phyloP scores from a whole-genome alignment of 2,113 vertebrate genomes.

The Tragelaphus imberbis region DNA sequence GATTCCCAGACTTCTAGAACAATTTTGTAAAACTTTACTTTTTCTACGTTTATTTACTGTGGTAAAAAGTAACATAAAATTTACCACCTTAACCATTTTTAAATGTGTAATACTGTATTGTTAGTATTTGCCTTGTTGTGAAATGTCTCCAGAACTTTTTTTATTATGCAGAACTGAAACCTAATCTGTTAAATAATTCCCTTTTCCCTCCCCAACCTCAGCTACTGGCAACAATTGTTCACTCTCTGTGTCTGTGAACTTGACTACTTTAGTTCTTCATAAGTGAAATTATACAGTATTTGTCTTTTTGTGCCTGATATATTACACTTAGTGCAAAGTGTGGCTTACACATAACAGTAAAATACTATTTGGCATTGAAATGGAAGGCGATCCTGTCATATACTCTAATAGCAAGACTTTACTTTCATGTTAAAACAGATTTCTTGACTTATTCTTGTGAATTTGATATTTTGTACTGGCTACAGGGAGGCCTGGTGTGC shows the following conservation, averaged over 20 bases:
- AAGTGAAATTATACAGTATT: neutral
- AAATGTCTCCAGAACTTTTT: neutral
- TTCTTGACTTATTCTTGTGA: conserved; percentile 10
- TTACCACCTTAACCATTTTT: neutral
- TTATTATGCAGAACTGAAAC: neutral
- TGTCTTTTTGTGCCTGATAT: neutral
- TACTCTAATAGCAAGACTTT: neutral
- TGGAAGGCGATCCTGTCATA: neutral
- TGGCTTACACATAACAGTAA: neutral
- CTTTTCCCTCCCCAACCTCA: neutral
- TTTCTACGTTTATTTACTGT: neutral
- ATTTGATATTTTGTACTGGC: neutral
- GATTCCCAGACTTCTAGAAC: neutral
- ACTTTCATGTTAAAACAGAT: conserved; percentile 45
- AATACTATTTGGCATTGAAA: neutral
- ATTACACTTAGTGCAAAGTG: neutral
- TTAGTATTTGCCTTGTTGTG: neutral
- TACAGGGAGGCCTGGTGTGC: neutral
- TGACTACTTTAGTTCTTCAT: neutral
- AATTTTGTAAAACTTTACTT: neutral
- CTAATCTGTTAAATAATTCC: neutral
- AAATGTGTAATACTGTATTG: neutral
- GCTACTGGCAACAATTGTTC: neutral
- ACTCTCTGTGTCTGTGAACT: neutral
- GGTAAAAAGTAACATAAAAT: neutral